Base-by-base conservation (phyloP, 1,140 invertebrate species). In the Orius insidiosus region DNA sequence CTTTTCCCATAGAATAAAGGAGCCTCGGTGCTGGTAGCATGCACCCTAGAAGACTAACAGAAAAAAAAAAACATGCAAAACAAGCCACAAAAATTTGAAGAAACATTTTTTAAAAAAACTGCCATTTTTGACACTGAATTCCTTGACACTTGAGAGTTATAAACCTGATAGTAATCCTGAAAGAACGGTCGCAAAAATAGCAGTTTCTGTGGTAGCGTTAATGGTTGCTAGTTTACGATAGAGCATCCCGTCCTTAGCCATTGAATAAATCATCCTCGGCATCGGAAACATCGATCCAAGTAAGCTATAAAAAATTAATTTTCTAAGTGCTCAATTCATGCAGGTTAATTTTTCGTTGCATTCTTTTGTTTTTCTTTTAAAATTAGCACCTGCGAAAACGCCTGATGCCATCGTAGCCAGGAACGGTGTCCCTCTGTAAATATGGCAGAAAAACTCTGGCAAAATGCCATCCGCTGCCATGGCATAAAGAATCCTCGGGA, bases 391-490 rank as follows among this genome's bases (percentile, higher is more conserved):
- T 41, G 54, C 19, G 19, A 54, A 45, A 1, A 57, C 5, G 11
- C 56, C 57, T 32, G 49, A 39, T 9, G 53, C 10, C 0, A 59
- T 10, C n/a, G 57, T 56, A 1, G 56, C 46, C 16, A 56, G 10
- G 6, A 59, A 14, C 3, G 56, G 56, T 5, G 52, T 57, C 5
- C 6, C 11, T 10, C 47, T 30, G 54, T 74, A 81, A 0, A 92
- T 67, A 37, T 69, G 66, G 0, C 76, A 77, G 19, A 92, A 68
- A 52, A 81, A 83, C 13, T 74, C 69, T 54, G 88, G 88, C 1
- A 92, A 64, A 1, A 93, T 60, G 1, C 87, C 87, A 57, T 93
- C 88, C 16, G 71, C 70, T 0, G 86, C 80, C 85, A 94, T 90
- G 0, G 85, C 76, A 55, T 90, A 92, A 55, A 88, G 71, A 45